A percentile compares a stretch with the other conserved stretches of the same genome.
phyloP scores from a whole-genome alignment of 2,113 vertebrate species.

The Proterorhinus semilunaris region DNA sequence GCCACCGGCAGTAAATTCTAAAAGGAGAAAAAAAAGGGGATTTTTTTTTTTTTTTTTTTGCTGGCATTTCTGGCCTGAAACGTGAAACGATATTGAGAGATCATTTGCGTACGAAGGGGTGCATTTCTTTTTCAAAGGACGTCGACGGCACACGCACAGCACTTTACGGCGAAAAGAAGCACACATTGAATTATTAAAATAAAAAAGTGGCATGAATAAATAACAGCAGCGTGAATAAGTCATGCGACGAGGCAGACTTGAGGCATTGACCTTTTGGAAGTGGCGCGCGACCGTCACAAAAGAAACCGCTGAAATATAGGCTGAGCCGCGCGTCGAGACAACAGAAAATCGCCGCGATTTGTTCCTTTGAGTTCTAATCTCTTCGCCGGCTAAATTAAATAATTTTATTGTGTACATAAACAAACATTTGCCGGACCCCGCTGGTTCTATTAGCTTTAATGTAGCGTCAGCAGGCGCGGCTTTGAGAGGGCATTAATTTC shows the following conservation, averaged over 20 bases:
- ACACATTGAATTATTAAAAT: constrained; percentile 73
- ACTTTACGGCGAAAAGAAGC: constrained; percentile 71
- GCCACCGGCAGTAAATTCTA: constrained; percentile 80
- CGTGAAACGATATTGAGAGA: constrained; percentile 19
- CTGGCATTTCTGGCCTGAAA: constrained; percentile 13
- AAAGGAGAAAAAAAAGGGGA: constrained; percentile 58
- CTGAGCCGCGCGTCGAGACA: constrained; percentile 27
- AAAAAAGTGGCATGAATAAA: constrained; percentile 77
- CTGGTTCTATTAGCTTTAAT: constrained; percentile 86
- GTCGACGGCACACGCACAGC: constrained; percentile 44
- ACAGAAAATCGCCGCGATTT: constrained; percentile 44
- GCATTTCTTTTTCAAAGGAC: constrained; percentile 35
- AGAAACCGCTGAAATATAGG: constrained; percentile 33
- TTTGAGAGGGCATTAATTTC: constrained; percentile 97
- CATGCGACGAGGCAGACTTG: constrained; percentile 69
- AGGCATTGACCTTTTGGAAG: constrained; percentile 67
- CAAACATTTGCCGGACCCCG: constrained; percentile 91
- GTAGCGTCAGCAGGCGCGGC: constrained; percentile 88
- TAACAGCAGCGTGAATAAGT: constrained; percentile 70
- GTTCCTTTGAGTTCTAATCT: constrained; percentile 58
- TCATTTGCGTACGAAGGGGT: constrained; percentile 45
- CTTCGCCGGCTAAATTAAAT: constrained; percentile 67
- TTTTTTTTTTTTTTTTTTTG: constrained; percentile 18
- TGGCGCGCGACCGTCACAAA: constrained; percentile 56
- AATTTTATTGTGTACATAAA: constrained; percentile 80